Evolutionary conservation across 1,140 invertebrate genomes (phyloP).

Genomic region (Calliphora vicina): DNA sequence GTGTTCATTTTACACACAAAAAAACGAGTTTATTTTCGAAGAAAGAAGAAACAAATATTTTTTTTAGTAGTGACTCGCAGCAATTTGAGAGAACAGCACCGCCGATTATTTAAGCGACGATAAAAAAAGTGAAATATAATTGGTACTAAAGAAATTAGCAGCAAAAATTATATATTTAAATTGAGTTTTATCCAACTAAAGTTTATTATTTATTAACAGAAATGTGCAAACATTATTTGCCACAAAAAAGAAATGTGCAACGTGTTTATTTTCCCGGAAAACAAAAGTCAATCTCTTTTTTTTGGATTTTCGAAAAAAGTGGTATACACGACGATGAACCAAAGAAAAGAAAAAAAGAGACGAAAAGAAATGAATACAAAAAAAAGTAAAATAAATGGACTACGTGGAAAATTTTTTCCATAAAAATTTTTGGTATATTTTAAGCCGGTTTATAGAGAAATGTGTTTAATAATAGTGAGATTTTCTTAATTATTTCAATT

Average conservation of each 20-base stretch:
- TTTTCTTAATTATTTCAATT: neutral
- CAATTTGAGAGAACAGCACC: constrained; percentile 30
- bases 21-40: constrained; percentile 31
- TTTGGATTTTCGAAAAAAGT: constrained; percentile 3
- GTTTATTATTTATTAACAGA: too few relatives aligned
- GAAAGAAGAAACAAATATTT: constrained; percentile 13
- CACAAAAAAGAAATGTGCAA: constrained; percentile 14
- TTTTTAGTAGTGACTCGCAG: constrained; percentile 8
- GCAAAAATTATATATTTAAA: neutral
- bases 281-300: neutral
- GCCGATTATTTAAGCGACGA: neutral
- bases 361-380: neutral
- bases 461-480: neutral
- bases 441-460: neutral
- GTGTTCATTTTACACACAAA: constrained; percentile 14
- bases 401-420: constrained; percentile 24
- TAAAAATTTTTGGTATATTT: neutral
- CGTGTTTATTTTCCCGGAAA: constrained; percentile 22
- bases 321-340: neutral
- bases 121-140: constrained; percentile 8
- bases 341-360: neutral
- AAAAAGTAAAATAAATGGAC: neutral
- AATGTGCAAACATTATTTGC: too few relatives aligned
- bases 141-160: neutral
- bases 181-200: neutral